Evolutionary conservation across 2,797 vertebrate species (phyloP).

Genomic region (Merluccius polli): DNA sequence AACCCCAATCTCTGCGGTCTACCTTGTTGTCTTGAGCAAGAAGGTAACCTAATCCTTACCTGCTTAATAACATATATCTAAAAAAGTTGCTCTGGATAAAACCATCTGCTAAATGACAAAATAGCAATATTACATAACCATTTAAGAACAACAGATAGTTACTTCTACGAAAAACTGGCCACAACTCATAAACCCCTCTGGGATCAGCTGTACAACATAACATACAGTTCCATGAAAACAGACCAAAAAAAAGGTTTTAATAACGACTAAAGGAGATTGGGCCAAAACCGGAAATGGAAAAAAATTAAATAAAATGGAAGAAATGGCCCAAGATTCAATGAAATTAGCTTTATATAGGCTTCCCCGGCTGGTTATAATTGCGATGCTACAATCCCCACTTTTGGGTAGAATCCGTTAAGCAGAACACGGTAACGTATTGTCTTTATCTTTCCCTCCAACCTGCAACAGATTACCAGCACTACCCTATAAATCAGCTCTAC

Average conservation of each 20-base stretch:
- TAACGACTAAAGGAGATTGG: neutral
- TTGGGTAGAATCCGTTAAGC: neutral
- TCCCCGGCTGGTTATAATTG: neutral
- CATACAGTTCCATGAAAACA: neutral
- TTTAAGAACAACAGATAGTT: neutral
- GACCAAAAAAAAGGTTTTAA: neutral
- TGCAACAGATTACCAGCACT: neutral
- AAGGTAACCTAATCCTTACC: neutral
- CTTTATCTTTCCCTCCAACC: constrained; percentile 9
- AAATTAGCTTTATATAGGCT: neutral
- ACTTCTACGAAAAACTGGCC: neutral
- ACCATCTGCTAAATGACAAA: neutral
- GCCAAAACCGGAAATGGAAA: neutral
- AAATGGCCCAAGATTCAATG: neutral
- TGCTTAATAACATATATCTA: neutral
- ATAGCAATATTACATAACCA: neutral
- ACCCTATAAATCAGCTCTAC: neutral
- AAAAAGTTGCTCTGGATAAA: neutral
- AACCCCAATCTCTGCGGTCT: neutral
- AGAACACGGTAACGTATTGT: constrained; percentile 22
- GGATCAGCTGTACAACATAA: neutral
- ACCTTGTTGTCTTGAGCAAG: neutral
- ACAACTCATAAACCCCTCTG: neutral
- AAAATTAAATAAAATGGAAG: neutral
- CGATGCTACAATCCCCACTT: neutral